These are phyloP conservation scores for Lagodon rhomboides DNA, from an alignment of 2,797 vertebrate species.

Conservation along the genomic window DNA sequence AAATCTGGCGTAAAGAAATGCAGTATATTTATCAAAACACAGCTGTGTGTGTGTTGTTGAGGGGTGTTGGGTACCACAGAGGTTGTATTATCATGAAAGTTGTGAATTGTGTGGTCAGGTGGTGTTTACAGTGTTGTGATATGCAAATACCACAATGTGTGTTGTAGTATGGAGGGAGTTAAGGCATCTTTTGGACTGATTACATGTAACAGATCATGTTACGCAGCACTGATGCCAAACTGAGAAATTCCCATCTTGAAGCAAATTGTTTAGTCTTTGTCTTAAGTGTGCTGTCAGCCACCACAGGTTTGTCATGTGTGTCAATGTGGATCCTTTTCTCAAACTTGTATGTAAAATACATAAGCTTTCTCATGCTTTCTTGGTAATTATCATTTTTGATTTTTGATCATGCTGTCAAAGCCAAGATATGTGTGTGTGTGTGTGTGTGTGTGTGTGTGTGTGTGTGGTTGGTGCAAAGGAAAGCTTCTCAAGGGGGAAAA, in stretches of 20 bases:
- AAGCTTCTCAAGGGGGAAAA: background rate
- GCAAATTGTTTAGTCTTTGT: background rate
- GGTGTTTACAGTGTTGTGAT: slow-evolving; percentile 17
- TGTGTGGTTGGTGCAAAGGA: slow-evolving; percentile 13
- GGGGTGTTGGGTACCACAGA: slow-evolving; percentile 11
- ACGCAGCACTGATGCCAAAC: background rate
- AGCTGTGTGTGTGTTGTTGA: slow-evolving; percentile 4
- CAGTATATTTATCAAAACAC: background rate
- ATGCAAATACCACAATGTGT: slow-evolving; percentile 5
- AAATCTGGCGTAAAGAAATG: background rate
- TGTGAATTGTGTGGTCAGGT: slow-evolving; percentile 3
- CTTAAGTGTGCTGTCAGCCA: background rate
- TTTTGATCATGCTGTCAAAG: slow-evolving; percentile 12
- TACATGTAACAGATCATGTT: background rate
- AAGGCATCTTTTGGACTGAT: background rate
- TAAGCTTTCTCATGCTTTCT: background rate
- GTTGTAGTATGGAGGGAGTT: background rate
- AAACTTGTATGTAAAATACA: background rate
- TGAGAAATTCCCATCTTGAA: background rate
- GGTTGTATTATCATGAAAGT: background rate
- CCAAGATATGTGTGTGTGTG: slow-evolving; percentile 24
- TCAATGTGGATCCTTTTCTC: background rate
- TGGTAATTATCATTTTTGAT: slow-evolving; percentile 22
- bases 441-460: too few species aligned
- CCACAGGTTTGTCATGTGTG: background rate